Evolutionary conservation across 2,113 vertebrate species (phyloP).

Genomic region (Progne subis): DNA sequence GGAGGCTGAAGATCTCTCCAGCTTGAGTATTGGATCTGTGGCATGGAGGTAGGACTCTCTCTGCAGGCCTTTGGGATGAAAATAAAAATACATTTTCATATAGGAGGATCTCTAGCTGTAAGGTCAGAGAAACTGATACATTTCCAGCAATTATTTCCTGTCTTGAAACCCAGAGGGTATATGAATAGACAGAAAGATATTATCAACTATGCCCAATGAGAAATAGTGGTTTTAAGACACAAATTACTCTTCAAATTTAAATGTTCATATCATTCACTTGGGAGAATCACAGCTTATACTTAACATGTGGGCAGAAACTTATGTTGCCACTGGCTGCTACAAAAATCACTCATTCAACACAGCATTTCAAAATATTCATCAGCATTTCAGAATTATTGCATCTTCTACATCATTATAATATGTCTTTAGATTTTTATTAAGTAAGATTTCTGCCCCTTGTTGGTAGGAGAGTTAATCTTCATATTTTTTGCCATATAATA

Average conservation of each 20-base stretch:
- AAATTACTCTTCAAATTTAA: slow-evolving; percentile 21
- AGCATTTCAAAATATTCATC: not conserved
- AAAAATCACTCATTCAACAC: not conserved
- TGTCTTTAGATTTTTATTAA: not conserved
- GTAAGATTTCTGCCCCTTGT: not conserved
- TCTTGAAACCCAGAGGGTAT: not conserved
- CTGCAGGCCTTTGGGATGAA: not conserved
- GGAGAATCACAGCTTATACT: not conserved
- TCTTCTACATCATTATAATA: not conserved
- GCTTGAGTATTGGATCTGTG: not conserved
- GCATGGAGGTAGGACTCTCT: fast-evolving
- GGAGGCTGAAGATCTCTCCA: not conserved
- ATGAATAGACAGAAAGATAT: not conserved
- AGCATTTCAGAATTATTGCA: not conserved
- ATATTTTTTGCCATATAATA: not conserved
- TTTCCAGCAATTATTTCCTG: not conserved
- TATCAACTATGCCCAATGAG: not conserved
- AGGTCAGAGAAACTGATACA: not conserved
- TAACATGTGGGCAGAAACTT: slow-evolving; percentile 13
- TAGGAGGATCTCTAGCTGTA: not conserved
- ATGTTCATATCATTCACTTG: not conserved
- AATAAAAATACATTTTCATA: not conserved
- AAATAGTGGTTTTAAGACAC: not conserved
- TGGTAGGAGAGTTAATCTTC: not conserved
- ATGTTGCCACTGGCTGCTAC: not conserved